Base-by-base conservation (phyloP, 2,113 vertebrate species). In the Trichechus manatus region DNA sequence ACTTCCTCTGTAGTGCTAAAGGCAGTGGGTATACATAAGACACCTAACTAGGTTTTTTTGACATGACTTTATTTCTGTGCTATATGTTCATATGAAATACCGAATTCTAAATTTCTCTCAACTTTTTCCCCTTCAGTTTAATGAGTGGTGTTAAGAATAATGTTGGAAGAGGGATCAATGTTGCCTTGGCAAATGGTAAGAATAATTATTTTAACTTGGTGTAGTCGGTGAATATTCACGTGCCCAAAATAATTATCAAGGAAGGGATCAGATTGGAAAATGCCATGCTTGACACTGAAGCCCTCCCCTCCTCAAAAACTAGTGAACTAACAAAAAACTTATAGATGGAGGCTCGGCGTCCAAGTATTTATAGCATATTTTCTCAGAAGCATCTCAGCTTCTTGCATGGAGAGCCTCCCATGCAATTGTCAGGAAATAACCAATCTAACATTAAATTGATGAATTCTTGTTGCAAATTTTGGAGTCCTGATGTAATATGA, bases 111-210 rank as follows among this genome's bases (percentile, higher is more conserved):
- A 75, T 75, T 74, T 97, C 27, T 92, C 20, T 20, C 81, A 0
- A 97, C 93, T 95, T 97, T 97, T 92, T 96, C 96, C 91, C 17
- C 96, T 98, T 96, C 96, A 99, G 99, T 94, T 94, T 99, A 96
- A 99, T 99, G 99, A 99, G 99, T 78, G 98, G 99, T 4, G 99
- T 99, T 83, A 99, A 99, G 98, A 99, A 99, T 98, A 99, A 99
- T 3, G 99, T 99, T 86, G 99, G 99, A 82, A 99, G 99, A 98
- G 99, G 99, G 88, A 99, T 99, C 93, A 99, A 99, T 98, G 98
- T 99, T 19, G 99, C 99, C 47, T 98, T 99, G 92, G 98, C 99
- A 83, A 99, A 99, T 93, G 99, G 99, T 99, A 99, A 98, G 98
- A 98, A 44, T 64, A 36, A 79, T 83, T 86, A 25, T 66, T 89